These are phyloP conservation scores for Drosophila kohkoa DNA, from an alignment of 1,140 invertebrate genomes.

Conservation along the genomic window DNA sequence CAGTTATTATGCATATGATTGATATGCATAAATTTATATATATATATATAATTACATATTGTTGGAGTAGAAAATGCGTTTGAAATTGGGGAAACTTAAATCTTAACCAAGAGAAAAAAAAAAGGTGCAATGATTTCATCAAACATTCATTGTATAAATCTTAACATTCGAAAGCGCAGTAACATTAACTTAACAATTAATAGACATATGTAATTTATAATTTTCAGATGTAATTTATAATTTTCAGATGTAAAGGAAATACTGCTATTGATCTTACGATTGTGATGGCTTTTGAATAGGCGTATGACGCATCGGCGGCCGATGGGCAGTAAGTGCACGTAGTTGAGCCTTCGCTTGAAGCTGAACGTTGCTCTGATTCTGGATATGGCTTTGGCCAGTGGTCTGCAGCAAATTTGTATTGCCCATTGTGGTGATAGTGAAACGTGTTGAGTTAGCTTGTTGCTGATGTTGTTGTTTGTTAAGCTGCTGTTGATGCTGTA, in stretches of 20 bases:
- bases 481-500: background rate
- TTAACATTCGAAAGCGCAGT: conserved; percentile 1
- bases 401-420: background rate
- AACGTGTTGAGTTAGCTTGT: background rate
- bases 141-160: background rate
- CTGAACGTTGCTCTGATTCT: background rate
- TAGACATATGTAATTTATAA: background rate
- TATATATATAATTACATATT: conserved; percentile 24
- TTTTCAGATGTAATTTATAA: background rate
- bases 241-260: background rate
- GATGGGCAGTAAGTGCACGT: background rate
- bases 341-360: conserved; percentile 9
- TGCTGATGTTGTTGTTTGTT: background rate
- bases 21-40: conserved; percentile 14
- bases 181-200: background rate
- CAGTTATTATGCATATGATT: background rate
- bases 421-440: background rate
- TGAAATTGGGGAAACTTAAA: too few species aligned
- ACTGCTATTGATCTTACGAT: background rate
- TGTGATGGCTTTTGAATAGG: conserved; percentile 3
- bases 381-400: background rate
- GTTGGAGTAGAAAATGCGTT: too few species aligned
- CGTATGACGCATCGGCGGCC: background rate
- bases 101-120: too few species aligned
- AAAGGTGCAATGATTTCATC: background rate